Evolutionary conservation across 2,797 vertebrate species (phyloP), one percentile per base, ranked within the genome.

Genomic region (Lateolabrax maculatus): DNA sequence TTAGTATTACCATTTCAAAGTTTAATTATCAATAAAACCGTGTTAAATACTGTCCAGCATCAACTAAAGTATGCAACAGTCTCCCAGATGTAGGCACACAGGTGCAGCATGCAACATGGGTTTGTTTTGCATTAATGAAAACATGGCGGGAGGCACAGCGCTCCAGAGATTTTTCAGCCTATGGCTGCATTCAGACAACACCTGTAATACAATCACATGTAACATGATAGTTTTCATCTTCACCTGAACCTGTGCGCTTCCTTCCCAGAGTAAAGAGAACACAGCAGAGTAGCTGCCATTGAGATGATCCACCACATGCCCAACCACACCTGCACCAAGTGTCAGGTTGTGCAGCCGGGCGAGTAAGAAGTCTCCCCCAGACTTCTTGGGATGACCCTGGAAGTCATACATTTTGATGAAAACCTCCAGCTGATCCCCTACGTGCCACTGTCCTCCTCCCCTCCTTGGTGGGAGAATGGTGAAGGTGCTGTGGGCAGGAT

Each of bases 201-300:
- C n/a, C n/a, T 34, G 3, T 34, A 25, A 1, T 18, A 43, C 13
- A 25, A n/a, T 13, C 9, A 39, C 12, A 18, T 3, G 25, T 3
- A 19, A 46, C 9, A 25, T 41, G 1, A 19, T 18, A 18, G 8
- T n/a, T 13, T 39, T 63, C 11, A 41, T 18, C 10, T 8, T 81
- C 29, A 90, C 87, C 87, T 89, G 53, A 34, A 89, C 71, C 15
- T 78, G 16, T 8, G 80, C 73, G 0, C 9, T 67, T 83, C 87
- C 89, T 58, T 84, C 66, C 89, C 87, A 90, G 34, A 76, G 81
- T 65, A 90, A 76, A 66, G 79, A 41, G 61, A 91, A 90, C 0
- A 82, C 29, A 36, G 85, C 85, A 19, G 84, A 76, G 48, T 87
- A 91, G 49, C 56, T 65, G 31, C 90, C 90, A 23, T 91, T 86